Evolutionary conservation across 2,113 vertebrate species (phyloP), one percentile per base, ranked within the genome.

Genomic region (Ictalurus punctatus): DNA sequence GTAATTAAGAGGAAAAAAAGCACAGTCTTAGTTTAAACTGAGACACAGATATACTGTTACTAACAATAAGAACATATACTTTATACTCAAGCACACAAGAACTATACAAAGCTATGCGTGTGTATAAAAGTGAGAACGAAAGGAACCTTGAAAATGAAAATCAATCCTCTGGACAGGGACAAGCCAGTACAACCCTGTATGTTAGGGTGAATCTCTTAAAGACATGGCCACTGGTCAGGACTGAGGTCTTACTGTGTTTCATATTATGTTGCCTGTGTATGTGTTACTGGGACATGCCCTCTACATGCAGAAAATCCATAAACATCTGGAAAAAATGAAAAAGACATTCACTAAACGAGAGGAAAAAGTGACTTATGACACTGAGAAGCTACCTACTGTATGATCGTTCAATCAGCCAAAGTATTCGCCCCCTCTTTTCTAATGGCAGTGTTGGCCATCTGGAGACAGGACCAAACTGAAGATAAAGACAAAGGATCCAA

Each of bases 381-480:
- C 83, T 89, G 86, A 96, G 94, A 96, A 96, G 96, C 97, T 97
- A 97, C 97, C 97, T 97, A 89, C 88, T 86, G 88, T 86, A 97
- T 95, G 95, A 96, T 96, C 96, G 95, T 96, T 96, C 95, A 97
- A 97, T 96, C 96, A 96, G 96, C 96, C 96, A 96, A 97, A 97
- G 96, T 96, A 95, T 96, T 96, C 95, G 94, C 95, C 82, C 84
- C 86, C 79, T 59, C 95, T 96, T 96, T 95, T 93, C 93, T 14
- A 30, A 96, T 94, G 95, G 95, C 88, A 85, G 85, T 83, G 87
- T 78, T 88, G 81, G 76, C 44, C 71, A 69, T 54, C 59, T 37
- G 91, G 89, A 87, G 81, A 87, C 79, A 37, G 67, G 87, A 30
- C n/a, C 61, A 78, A 81, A 40, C 82, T 73, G 86, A 73, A 85